Percentiles rank a stretch among this genome's conserved stretches.
These are phyloP conservation scores for Siniperca knerii DNA, from an alignment of 2,113 vertebrate species.

Conservation along the genomic window DNA sequence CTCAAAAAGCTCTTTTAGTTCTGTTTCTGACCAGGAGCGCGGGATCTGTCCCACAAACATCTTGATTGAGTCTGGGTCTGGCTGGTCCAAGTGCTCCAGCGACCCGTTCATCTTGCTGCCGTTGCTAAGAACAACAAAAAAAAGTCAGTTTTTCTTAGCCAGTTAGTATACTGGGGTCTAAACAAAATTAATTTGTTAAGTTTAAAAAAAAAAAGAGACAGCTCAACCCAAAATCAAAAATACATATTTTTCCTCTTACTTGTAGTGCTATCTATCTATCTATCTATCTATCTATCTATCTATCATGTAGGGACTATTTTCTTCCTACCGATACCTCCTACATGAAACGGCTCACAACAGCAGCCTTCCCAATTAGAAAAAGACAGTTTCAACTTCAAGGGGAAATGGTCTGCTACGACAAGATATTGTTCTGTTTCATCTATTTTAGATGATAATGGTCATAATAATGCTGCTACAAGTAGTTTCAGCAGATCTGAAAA, in stretches of 20 bases:
- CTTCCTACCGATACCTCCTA: no score
- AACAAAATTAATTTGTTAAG: background rate
- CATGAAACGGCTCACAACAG: no score
- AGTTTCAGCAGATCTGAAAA: background rate
- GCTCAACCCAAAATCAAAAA: no score
- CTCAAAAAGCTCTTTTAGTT: slow-evolving; percentile 99
- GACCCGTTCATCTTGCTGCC: slow-evolving; percentile 98
- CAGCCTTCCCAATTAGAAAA: background rate
- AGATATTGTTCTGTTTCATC: background rate
- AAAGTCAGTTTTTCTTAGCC: background rate
- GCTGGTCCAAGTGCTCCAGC: slow-evolving; percentile 97
- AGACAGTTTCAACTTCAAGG: background rate
- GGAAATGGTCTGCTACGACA: background rate
- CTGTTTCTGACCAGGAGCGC: slow-evolving; percentile 96
- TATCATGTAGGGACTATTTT: no score
- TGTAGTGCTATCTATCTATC: no score
- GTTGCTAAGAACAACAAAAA: slow-evolving; percentile 84
- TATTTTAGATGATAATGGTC: background rate
- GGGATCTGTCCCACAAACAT: slow-evolving; percentile 99
- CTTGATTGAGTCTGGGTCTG: slow-evolving; percentile 98
- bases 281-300: no score
- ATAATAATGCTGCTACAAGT: background rate
- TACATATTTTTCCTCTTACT: no score
- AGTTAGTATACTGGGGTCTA: background rate
- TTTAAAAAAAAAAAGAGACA: no score